Conservation (phyloP, 1,140 invertebrate genomes). For the Carposina sasakii region DNA sequence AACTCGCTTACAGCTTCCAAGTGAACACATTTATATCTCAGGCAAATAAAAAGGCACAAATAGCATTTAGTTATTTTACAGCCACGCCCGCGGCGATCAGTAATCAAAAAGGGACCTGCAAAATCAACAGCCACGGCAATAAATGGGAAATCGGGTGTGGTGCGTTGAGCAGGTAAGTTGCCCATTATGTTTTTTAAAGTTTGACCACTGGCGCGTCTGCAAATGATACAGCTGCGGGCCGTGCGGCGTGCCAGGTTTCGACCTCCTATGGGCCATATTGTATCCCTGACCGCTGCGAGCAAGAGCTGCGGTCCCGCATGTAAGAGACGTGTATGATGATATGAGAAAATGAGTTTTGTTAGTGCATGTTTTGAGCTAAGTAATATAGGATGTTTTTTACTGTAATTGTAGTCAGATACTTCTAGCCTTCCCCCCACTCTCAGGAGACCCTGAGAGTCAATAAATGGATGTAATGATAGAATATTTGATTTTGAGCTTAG, state of each 20-base stretch:
- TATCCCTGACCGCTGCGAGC: slow-evolving; percentile 1
- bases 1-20: slow-evolving; percentile 19
- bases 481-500: not conserved
- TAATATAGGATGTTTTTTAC: not conserved
- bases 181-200: slow-evolving; percentile 17
- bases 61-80: slow-evolving; percentile 27
- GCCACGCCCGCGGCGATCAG: slow-evolving; percentile 23
- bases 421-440: not conserved
- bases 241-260: slow-evolving; percentile 1
- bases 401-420: not conserved
- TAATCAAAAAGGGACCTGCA: slow-evolving; percentile 29
- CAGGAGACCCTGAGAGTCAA: not conserved
- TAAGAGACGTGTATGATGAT: too few relatives aligned
- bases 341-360: too few relatives aligned
- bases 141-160: slow-evolving; percentile 15
- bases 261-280: slow-evolving; percentile 13
- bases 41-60: slow-evolving; percentile 35
- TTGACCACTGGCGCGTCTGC: not conserved
- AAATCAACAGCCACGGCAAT: slow-evolving; percentile 24
- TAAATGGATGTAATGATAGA: not conserved
- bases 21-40: slow-evolving; percentile 30
- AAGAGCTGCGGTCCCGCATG: slow-evolving; percentile 14
- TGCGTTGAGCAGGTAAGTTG: slow-evolving; percentile 7
- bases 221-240: slow-evolving; percentile 5
- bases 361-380: too few relatives aligned